Evolutionary conservation across 2,113 vertebrate species (phyloP).

Genomic region (Phoxinus phoxinus): DNA sequence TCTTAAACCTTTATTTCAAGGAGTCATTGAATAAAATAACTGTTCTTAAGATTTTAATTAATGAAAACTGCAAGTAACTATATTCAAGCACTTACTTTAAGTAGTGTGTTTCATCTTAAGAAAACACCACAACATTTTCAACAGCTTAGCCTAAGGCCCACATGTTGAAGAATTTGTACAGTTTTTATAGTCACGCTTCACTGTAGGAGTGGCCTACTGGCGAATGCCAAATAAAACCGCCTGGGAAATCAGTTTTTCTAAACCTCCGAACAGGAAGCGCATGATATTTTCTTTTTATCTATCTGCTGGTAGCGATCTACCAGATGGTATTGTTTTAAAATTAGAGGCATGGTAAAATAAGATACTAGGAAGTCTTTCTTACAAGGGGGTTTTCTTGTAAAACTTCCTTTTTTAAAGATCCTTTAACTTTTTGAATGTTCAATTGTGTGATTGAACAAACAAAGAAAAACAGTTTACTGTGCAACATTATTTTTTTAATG

Average conservation of each 20-base stretch:
- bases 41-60: neutral
- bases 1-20: neutral
- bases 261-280: slow-evolving; percentile 34
- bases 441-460: neutral
- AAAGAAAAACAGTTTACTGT: neutral
- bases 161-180: slow-evolving; percentile 20
- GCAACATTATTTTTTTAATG: neutral
- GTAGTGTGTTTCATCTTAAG: slow-evolving; percentile 8
- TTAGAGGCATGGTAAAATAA: slow-evolving; percentile 18
- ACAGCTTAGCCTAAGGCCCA: slow-evolving; percentile 4
- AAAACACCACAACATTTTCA: neutral
- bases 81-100: neutral
- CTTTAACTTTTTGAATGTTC: neutral
- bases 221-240: slow-evolving; percentile 7
- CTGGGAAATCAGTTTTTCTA: slow-evolving; percentile 15
- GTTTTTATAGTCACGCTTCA: slow-evolving; percentile 39
- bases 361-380: neutral
- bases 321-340: slow-evolving; percentile 30
- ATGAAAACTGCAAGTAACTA: neutral
- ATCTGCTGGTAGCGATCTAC: slow-evolving; percentile 26
- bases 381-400: neutral
- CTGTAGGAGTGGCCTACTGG: slow-evolving; percentile 4
- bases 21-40: neutral
- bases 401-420: neutral
- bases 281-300: slow-evolving; percentile 37